Conservation (phyloP, 1,140 invertebrate species). For the Pseudomyrmex cubaensis region DNA sequence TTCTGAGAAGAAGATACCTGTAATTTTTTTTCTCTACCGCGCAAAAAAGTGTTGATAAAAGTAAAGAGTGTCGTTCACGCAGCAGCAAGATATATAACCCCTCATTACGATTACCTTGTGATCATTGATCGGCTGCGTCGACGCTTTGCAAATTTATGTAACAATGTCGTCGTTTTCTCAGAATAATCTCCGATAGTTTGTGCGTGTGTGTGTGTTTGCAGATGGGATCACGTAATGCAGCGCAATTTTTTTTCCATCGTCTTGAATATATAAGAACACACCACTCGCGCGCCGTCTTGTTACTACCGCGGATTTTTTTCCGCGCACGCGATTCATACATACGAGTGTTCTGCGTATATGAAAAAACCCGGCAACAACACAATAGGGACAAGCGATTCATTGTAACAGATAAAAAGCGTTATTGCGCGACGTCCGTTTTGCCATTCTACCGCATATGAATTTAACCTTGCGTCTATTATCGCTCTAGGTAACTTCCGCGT, state of each 20-base stretch:
- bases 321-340: slow-evolving; percentile 3
- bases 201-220: no score
- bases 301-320: slow-evolving; percentile 29
- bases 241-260: slow-evolving; percentile 7
- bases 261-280: background rate
- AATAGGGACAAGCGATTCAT: slow-evolving; percentile 29
- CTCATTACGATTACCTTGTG: slow-evolving; percentile 22
- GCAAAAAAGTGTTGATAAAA: slow-evolving; percentile 20
- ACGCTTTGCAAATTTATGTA: background rate
- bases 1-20: background rate
- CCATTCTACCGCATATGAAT: slow-evolving; percentile 24
- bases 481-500: slow-evolving; percentile 7
- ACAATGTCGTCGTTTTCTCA: slow-evolving; percentile 30
- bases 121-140: background rate
- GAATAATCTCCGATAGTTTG: background rate
- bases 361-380: slow-evolving; percentile 24
- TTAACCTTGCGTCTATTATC: slow-evolving; percentile 48
- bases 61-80: background rate
- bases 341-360: background rate
- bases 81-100: background rate
- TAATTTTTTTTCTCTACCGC: background rate
- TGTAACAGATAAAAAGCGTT: slow-evolving; percentile 36
- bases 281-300: background rate
- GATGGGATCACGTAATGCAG: background rate
- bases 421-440: slow-evolving; percentile 32